Percentiles rank a stretch among this genome's conserved stretches.
Evolutionary conservation across 2,888 invertebrate species (phyloP).

Genomic region (Hirtodrosophila confusa): DNA sequence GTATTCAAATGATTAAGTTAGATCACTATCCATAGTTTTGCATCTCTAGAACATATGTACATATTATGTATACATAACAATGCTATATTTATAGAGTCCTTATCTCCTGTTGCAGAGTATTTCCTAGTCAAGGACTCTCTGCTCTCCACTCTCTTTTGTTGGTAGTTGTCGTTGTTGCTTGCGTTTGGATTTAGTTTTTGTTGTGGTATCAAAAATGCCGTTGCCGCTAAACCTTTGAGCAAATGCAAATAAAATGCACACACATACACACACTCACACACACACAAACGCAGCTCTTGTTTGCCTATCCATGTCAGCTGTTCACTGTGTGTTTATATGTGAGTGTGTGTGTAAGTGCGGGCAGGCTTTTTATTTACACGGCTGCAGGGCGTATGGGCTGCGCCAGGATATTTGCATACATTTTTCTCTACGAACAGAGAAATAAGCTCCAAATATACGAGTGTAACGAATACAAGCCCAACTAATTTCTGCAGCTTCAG

Average conservation of each 20-base stretch:
- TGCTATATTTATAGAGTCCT: no score
- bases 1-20: no score
- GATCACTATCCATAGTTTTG: no score
- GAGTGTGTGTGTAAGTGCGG: conserved; percentile 12
- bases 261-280: conserved; percentile 24
- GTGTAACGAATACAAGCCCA: conserved; percentile 36
- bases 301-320: conserved; percentile 49
- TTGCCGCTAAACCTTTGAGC: conserved; percentile 64
- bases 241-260: conserved; percentile 64
- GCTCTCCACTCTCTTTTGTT: conserved; percentile 1
- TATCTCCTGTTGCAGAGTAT: conserved; percentile 6
- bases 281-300: conserved; percentile 30
- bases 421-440: conserved; percentile 27
- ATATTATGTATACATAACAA: no score
- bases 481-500: conserved; percentile 24
- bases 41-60: no score
- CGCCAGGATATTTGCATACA: conserved; percentile 55
- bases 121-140: neutral
- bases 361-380: conserved; percentile 27
- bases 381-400: conserved; percentile 17
- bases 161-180: conserved; percentile 9
- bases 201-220: conserved; percentile 59
- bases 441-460: conserved; percentile 51
- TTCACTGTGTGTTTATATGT: neutral
- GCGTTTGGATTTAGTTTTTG: conserved; percentile 45